Evolutionary conservation across 2,797 vertebrate species (phyloP), one percentile per base, ranked within the genome.

Genomic region (Astyanax mexicanus): DNA sequence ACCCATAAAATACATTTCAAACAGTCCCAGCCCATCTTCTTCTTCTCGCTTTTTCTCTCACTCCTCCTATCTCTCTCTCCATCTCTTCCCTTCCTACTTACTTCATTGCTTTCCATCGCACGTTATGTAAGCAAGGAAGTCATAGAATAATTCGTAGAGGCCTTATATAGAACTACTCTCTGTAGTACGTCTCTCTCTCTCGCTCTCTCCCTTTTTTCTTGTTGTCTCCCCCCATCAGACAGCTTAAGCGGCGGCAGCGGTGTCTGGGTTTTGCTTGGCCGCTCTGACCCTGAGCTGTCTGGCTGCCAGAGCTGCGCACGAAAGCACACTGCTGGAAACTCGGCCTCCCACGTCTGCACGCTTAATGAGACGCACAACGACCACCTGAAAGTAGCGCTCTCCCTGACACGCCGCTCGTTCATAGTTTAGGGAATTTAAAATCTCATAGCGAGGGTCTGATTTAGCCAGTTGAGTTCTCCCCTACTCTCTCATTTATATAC

Each of bases 221-320:
- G 5, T 32, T 32, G 29, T 29, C 29, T 29, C 29, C 29, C 29
- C 2, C 29, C 71, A 11, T 47, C 77, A 77, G 85, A 62, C 71
- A 13, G 72, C 62, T 32, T 35, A 12, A 55, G 66, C 21, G 71
- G 40, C 69, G 51, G 72, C 57, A 51, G 68, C 32, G 80, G 82
- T 85, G 86, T 82, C 83, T 86, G 81, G 84, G 84, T 86, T 90
- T 85, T 85, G 69, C 84, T 83, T 85, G 80, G 84, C 74, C 42
- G 44, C 9, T 60, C 72, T 44, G 75, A 80, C 74, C 77, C 60
- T 35, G 25, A 58, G 32, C 72, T 69, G 84, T 85, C 81, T 38
- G 69, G 61, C 81, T 84, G 86, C 87, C 87, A 87, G 81, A 52
- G 32, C 35, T 40, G 65, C 69, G 78, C 69, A 82, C 72, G 27